Percentiles rank a stretch among this genome's conserved stretches.
Conservation (phyloP, 2,888 invertebrate genomes). For the Chaitophorus viminalis region DNA sequence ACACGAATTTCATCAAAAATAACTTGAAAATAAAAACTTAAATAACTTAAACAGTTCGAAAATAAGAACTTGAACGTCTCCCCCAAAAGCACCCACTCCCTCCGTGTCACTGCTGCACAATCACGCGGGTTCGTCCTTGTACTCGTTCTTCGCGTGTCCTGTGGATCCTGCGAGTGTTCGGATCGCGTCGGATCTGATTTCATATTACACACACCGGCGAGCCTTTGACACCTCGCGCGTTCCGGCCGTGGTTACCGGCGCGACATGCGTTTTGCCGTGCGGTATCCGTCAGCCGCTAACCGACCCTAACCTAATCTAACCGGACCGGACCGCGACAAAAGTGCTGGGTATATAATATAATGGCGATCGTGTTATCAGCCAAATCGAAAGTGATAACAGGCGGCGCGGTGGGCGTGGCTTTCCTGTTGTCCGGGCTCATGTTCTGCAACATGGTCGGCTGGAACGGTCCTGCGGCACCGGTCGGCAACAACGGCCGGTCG, state of each 20-base stretch:
- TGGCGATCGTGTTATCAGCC: conserved; percentile 77
- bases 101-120: too few species aligned
- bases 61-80: too few species aligned
- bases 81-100: background rate
- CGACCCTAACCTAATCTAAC: too few species aligned
- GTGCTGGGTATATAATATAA: conserved; percentile 66
- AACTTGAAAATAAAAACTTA: too few species aligned
- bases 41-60: too few species aligned
- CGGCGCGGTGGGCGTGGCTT: conserved; percentile 68
- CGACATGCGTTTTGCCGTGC: background rate
- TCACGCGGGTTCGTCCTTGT: background rate
- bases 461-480: background rate
- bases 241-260: background rate
- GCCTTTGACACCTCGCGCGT: background rate
- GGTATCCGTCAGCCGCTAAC: background rate
- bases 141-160: background rate
- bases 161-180: too few species aligned
- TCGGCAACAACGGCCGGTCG: background rate
- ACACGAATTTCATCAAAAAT: too few species aligned
- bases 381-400: conserved; percentile 74
- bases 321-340: background rate
- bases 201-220: too few species aligned
- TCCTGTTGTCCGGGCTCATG: conserved; percentile 41
- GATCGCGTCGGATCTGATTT: too few species aligned
- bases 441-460: conserved; percentile 56